Percentiles rank a stretch among this genome's conserved stretches.
These are phyloP conservation scores for Itoplectis maculator DNA, from an alignment of 2,888 invertebrate species.

Conservation along the genomic window DNA sequence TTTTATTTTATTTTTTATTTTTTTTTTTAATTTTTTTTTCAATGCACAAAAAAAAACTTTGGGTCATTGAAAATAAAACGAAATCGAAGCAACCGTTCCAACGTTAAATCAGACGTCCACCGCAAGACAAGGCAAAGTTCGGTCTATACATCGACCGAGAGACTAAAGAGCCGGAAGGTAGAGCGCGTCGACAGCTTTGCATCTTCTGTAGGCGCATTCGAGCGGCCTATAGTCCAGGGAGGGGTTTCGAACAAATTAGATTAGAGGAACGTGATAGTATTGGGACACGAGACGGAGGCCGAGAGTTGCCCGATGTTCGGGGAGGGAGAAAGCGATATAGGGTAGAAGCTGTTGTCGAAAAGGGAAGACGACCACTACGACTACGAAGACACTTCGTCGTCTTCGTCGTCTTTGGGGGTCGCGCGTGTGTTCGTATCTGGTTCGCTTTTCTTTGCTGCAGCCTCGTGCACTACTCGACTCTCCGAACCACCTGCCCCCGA, in stretches of 20 bases:
- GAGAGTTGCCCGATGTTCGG: not conserved
- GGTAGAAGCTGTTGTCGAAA: slow-evolving; percentile 18
- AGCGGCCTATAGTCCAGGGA: not conserved
- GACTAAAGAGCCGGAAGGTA: not conserved
- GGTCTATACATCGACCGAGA: not conserved
- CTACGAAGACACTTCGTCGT: no score
- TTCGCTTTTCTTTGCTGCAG: slow-evolving; percentile 35
- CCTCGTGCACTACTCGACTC: slow-evolving; percentile 45
- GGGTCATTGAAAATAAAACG: not conserved
- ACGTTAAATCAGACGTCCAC: not conserved
- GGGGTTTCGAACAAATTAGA: slow-evolving; percentile 62
- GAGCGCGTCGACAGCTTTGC: slow-evolving; percentile 5
- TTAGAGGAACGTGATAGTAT: slow-evolving; percentile 39
- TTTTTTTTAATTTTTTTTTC: not conserved
- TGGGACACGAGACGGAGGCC: not conserved
- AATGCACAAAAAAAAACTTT: not conserved
- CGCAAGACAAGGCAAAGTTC: not conserved
- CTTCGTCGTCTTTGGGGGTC: slow-evolving; percentile 37
- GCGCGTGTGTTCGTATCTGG: slow-evolving; percentile 35
- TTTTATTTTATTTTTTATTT: no score
- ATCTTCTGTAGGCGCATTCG: slow-evolving; percentile 13
- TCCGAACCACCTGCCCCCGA: slow-evolving; percentile 61
- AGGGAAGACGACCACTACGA: slow-evolving; percentile 14
- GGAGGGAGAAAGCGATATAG: not conserved
- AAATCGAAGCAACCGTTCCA: not conserved